Evolutionary conservation across 35 echinoderm and acorn worm species (phyloP), one percentile per base, ranked within the genome.

Genomic region (Patiria miniata): DNA sequence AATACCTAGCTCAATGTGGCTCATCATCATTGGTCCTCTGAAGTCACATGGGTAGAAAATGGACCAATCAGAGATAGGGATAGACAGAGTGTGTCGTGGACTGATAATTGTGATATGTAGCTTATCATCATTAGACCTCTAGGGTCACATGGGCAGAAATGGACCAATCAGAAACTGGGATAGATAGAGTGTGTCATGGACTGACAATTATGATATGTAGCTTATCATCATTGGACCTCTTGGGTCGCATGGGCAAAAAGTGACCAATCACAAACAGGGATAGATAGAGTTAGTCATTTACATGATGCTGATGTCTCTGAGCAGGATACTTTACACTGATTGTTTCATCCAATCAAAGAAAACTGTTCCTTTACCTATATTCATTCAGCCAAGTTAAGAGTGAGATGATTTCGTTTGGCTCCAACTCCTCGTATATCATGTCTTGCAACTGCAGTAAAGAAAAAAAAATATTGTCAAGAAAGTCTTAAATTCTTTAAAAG

Each of bases 351-450:
- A 47, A 47, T 47, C 42, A 47, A 4, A 6, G 12, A 26, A 5
- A 22, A 73, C 10, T 68, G 61, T 82, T 89, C 95, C n/a, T n/a
- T 81, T 88, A 97, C 95, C 61, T 76, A 81, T 94, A 97, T 81
- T 97, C 95, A 42, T 88, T 90, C 2, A 97, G 60, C 95, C 95
- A 97, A 23, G 91, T 89, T 1, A 97, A 82, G 21, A 97, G 57
- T 40, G 83, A 90, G 17, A 97, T 93, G 33, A 97, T 99, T 65
- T 94, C 96, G 84, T 94, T 94, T 33, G 92, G 86, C 84, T 95
- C 86, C 61, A 94, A 83, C 2, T 83, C 84, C 77, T 39, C 54
- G 30, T 44, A 79, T 65, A 97, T 93, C 87, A 93, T 83, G 23
- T 97, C 91, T 91, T 94, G 84, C 29, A 98, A 84, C 95, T 94